These are phyloP conservation scores for Takifugu flavidus DNA, from an alignment of 2,113 vertebrate species.

Conservation along the genomic window DNA sequence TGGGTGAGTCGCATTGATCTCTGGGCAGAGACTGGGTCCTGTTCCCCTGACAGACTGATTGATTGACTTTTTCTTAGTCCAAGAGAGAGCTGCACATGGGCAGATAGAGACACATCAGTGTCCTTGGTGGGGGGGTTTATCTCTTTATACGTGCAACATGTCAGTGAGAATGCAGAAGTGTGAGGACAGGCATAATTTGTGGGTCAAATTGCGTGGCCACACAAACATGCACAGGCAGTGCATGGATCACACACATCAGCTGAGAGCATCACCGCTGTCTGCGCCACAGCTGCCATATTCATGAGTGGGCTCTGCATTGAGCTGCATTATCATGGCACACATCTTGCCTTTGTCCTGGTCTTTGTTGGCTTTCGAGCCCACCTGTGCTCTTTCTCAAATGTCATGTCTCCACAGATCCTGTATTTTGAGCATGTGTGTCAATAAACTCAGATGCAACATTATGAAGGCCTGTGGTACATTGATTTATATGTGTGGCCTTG, in stretches of 20 bases:
- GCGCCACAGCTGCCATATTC: conserved; percentile 62
- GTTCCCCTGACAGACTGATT: conserved; percentile 63
- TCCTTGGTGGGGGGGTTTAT: conserved; percentile 23
- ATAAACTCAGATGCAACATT: conserved; percentile 69
- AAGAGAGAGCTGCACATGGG: conserved; percentile 32
- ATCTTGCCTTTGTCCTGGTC: conserved; percentile 59
- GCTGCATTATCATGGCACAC: conserved; percentile 54
- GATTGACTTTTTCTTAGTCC: conserved; percentile 68
- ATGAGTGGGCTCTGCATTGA: conserved; percentile 54
- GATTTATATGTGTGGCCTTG: conserved; percentile 31
- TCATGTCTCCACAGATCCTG: conserved; percentile 68
- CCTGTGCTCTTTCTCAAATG: conserved; percentile 66
- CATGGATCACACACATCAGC: conserved; percentile 17
- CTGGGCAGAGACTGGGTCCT: conserved; percentile 41
- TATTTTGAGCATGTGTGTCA: conserved; percentile 73
- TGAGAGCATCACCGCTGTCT: conserved; percentile 16
- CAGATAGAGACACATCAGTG: conserved; percentile 53
- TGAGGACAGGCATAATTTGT: conserved; percentile 16
- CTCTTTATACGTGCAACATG: background rate
- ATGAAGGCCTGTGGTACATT: conserved; percentile 41
- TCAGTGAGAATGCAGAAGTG: conserved; percentile 1
- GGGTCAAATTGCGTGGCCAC: conserved; percentile 9
- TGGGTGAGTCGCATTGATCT: conserved; percentile 64
- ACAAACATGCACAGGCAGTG: conserved; percentile 19
- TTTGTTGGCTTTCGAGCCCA: conserved; percentile 70